phyloP scores from a whole-genome alignment of 2,888 invertebrate genomes.

The Hipparchia sbordonii region DNA sequence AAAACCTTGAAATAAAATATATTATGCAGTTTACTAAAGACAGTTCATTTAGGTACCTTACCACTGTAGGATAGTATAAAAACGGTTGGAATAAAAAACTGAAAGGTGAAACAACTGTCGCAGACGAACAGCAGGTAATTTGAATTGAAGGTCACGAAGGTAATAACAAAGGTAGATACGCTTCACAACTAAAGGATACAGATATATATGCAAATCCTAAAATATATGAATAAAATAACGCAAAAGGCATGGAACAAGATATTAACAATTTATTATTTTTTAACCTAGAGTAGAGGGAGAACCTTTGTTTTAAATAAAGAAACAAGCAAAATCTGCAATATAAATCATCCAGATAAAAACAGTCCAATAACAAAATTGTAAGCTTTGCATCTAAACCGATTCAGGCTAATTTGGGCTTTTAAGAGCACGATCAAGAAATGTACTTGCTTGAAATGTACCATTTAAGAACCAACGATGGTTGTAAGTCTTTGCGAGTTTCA shows the following conservation, averaged over 20 bases:
- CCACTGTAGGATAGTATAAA: slow-evolving; percentile 39
- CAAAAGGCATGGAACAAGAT: neutral
- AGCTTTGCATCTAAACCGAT: slow-evolving; percentile 8
- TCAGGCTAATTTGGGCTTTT: slow-evolving; percentile 4
- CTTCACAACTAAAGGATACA: slow-evolving; percentile 1
- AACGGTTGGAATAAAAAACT: slow-evolving; percentile 29
- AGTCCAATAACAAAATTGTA: neutral
- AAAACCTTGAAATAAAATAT: neutral
- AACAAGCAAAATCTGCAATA: neutral
- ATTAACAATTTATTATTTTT: neutral
- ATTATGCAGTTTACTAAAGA: neutral
- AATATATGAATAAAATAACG: slow-evolving; percentile 3
- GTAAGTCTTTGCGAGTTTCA: slow-evolving; percentile 39
- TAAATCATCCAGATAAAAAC: neutral
- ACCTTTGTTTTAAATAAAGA: neutral
- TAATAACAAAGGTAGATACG: slow-evolving; percentile 42
- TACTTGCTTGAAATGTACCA: neutral
- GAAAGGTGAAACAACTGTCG: slow-evolving; percentile 43
- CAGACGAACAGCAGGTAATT: slow-evolving; percentile 43
- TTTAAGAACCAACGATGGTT: slow-evolving; percentile 15
- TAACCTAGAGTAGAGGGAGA: neutral
- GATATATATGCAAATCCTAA: slow-evolving; percentile 12
- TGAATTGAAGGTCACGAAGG: slow-evolving; percentile 53
- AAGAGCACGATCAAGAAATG: slow-evolving; percentile 18
- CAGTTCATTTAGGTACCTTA: slow-evolving; percentile 15